phyloP scores from a whole-genome alignment of 2,888 invertebrate genomes.

The Thymelicus sylvestris region DNA sequence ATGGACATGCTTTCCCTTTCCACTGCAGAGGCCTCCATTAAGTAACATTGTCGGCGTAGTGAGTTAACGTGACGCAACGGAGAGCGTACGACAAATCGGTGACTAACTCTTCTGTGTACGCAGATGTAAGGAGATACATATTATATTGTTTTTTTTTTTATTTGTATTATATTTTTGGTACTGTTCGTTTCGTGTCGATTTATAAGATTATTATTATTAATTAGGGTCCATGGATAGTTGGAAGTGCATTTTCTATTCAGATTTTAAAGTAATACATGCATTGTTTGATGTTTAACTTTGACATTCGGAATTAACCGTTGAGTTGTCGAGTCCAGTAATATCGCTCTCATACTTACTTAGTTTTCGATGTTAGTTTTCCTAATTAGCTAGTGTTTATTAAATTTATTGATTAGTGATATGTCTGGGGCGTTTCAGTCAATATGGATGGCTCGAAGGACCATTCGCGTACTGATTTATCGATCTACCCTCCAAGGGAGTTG shows the following conservation, averaged over 20 bases:
- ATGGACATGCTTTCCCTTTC: constrained; percentile 47
- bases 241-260: constrained; percentile 32
- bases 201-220: constrained; percentile 25
- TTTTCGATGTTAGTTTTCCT: constrained; percentile 73
- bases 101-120: constrained; percentile 56
- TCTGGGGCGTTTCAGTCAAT: constrained; percentile 46
- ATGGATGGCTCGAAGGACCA: constrained; percentile 8
- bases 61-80: constrained; percentile 35
- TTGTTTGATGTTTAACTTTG: constrained; percentile 29
- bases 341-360: constrained; percentile 52
- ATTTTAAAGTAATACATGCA: constrained; percentile 34
- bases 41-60: constrained; percentile 45
- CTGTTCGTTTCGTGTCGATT: constrained; percentile 37
- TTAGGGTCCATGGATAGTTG: constrained; percentile 34
- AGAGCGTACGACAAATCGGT: constrained; percentile 48
- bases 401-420: constrained; percentile 53
- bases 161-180: constrained; percentile 43
- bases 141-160: constrained; percentile 39
- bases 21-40: constrained; percentile 59
- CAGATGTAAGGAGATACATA: constrained; percentile 37
- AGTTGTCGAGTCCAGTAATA: constrained; percentile 31
- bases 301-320: constrained; percentile 24
- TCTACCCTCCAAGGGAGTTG: constrained; percentile 1
- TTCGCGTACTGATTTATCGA: constrained; percentile 6
- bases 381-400: constrained; percentile 68